These are phyloP conservation scores for Lytechinus variegatus DNA, from an alignment of 35 echinoderm and acorn worm genomes.

Conservation along the genomic window DNA sequence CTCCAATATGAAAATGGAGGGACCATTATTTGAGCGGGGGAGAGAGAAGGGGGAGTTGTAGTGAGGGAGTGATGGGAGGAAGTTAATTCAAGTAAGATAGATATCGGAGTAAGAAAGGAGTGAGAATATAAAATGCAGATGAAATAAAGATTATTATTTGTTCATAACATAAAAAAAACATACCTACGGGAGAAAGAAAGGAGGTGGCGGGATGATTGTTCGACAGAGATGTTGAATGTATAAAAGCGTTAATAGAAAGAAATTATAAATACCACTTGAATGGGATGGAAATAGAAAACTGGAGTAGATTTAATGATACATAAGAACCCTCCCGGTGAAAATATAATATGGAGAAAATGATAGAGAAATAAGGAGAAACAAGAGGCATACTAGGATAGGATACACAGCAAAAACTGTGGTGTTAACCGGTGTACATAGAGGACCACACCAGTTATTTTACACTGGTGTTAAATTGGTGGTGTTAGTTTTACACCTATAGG, in stretches of 20 bases:
- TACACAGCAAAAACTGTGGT: too few species aligned
- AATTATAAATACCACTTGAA: not conserved
- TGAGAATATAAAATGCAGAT: too few species aligned
- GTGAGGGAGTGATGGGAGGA: not conserved
- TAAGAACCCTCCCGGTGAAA: not conserved
- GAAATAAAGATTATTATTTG: too few species aligned
- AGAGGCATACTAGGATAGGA: not conserved
- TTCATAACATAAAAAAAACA: too few species aligned
- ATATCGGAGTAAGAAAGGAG: too few species aligned
- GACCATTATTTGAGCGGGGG: not conserved
- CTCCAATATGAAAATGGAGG: not conserved
- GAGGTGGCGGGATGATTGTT: not conserved
- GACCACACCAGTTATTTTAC: too few species aligned
- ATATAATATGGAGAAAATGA: not conserved
- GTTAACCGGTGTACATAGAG: too few species aligned
- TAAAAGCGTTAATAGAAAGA: not conserved
- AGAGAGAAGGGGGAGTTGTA: not conserved
- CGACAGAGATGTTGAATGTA: not conserved
- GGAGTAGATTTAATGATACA: not conserved
- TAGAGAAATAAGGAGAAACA: not conserved
- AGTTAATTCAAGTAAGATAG: not conserved
- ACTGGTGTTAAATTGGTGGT: too few species aligned
- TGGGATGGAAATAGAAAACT: not conserved
- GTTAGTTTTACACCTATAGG: too few species aligned
- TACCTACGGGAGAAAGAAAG: not conserved